Evolutionary conservation across 2,113 vertebrate genomes (phyloP).

Genomic region (Stictonetta naevosa): DNA sequence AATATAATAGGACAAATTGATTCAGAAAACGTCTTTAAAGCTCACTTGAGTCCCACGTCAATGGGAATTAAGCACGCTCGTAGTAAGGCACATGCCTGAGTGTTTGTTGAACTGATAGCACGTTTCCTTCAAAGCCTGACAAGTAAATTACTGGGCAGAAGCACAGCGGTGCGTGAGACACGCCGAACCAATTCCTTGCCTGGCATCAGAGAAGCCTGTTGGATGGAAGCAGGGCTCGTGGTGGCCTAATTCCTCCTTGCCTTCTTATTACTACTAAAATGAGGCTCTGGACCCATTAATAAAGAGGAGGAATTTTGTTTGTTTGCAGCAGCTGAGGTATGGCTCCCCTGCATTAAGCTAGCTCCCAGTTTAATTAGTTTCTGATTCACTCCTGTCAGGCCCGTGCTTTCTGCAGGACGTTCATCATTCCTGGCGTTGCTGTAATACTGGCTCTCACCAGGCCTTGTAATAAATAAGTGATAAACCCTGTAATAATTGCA

Average conservation of each 20-base stretch:
- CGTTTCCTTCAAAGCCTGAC: not conserved
- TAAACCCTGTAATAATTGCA: conserved; percentile 60
- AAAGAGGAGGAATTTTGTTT: not conserved
- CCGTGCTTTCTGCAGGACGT: conserved; percentile 60
- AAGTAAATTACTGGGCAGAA: not conserved
- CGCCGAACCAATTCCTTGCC: not conserved
- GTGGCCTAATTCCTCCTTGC: not conserved
- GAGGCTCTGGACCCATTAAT: not conserved
- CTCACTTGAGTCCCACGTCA: not conserved
- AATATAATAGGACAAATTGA: not conserved
- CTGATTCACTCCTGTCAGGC: conserved; percentile 42
- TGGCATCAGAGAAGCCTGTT: not conserved
- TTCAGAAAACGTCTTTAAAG: not conserved
- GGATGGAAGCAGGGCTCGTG: not conserved
- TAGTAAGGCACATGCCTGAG: not conserved
- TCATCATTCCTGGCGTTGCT: conserved; percentile 49
- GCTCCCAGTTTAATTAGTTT: conserved; percentile 60
- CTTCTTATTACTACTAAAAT: not conserved
- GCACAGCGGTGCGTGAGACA: not conserved
- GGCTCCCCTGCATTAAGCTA: conserved; percentile 33
- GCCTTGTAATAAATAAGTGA: conserved; percentile 52
- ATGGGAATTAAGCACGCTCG: not conserved
- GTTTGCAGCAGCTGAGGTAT: conserved; percentile 25
- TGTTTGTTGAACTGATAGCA: not conserved
- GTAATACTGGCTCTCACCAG: conserved; percentile 31